phyloP scores from a whole-genome alignment of 1,140 invertebrate species.

The Drosophila bipectinata region DNA sequence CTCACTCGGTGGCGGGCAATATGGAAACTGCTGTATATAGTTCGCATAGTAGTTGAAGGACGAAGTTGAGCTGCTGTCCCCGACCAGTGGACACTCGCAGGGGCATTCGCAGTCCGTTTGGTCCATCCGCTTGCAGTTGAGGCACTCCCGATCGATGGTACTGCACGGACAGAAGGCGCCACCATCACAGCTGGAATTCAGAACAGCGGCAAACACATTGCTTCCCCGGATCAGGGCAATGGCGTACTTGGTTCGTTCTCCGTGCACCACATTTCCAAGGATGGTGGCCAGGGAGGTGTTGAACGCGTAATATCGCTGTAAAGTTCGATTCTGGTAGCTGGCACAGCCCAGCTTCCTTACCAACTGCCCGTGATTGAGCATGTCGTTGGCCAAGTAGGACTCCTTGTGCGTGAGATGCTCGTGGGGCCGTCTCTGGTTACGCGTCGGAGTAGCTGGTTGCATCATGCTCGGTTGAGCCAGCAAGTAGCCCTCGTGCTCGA shows the following conservation, averaged over 20 bases:
- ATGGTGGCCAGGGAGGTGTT: conserved; percentile 91
- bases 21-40: conserved; percentile 73
- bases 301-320: conserved; percentile 92
- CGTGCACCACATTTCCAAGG: conserved; percentile 92
- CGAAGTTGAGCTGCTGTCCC: conserved; percentile 44
- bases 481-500: conserved; percentile 95
- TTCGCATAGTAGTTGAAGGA: conserved; percentile 60
- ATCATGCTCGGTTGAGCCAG: conserved; percentile 93
- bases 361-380: conserved; percentile 92
- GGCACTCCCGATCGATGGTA: conserved; percentile 93
- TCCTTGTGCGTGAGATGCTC: conserved; percentile 93
- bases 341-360: conserved; percentile 93
- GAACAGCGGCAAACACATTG: conserved; percentile 94
- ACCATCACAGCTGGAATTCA: conserved; percentile 91
- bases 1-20: conserved; percentile 76
- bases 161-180: conserved; percentile 96
- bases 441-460: conserved; percentile 85
- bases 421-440: conserved; percentile 88
- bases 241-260: conserved; percentile 95
- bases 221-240: conserved; percentile 92
- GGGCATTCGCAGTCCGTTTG: conserved; percentile 97
- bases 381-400: conserved; percentile 93
- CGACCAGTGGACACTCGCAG: conserved; percentile 93
- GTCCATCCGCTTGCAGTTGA: conserved; percentile 97
- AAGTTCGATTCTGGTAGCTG: conserved; percentile 90